These are phyloP conservation scores for Lysandra bellargus DNA, from an alignment of 2,888 invertebrate genomes.

Conservation along the genomic window DNA sequence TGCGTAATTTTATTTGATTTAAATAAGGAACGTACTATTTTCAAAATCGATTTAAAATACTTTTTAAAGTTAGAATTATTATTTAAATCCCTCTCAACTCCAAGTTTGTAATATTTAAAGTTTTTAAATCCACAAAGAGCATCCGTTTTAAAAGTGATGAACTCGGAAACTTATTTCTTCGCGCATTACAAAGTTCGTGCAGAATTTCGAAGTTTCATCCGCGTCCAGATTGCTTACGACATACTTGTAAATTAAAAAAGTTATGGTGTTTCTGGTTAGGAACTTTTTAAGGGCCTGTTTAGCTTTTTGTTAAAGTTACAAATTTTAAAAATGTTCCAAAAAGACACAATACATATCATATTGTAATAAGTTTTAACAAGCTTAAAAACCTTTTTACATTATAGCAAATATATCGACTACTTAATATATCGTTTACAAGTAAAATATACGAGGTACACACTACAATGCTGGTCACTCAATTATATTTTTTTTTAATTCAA, in stretches of 20 bases:
- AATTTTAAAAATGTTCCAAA: not conserved
- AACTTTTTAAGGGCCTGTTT: not conserved
- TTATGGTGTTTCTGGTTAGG: not conserved
- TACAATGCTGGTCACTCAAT: too few relatives aligned
- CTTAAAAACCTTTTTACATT: not conserved
- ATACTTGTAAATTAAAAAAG: slow-evolving; percentile 20
- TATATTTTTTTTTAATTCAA: too few relatives aligned
- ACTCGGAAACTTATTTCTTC: slow-evolving; percentile 24
- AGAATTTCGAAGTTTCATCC: slow-evolving; percentile 23
- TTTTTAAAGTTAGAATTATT: not conserved
- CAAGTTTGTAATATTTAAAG: not conserved
- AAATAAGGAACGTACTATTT: not conserved
- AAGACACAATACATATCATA: not conserved
- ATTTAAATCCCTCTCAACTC: not conserved
- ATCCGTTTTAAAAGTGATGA: slow-evolving; percentile 18
- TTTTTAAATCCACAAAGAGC: slow-evolving; percentile 10
- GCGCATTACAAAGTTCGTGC: not conserved
- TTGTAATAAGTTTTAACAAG: not conserved
- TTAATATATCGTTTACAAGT: too few relatives aligned
- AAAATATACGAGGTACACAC: not conserved
- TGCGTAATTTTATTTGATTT: not conserved
- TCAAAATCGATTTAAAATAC: not conserved
- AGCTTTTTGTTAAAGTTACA: not conserved
- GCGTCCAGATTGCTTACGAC: slow-evolving; percentile 11
- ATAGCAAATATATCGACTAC: too few relatives aligned